Conservation (phyloP, 2,113 vertebrate species). For the Clarias magur region DNA sequence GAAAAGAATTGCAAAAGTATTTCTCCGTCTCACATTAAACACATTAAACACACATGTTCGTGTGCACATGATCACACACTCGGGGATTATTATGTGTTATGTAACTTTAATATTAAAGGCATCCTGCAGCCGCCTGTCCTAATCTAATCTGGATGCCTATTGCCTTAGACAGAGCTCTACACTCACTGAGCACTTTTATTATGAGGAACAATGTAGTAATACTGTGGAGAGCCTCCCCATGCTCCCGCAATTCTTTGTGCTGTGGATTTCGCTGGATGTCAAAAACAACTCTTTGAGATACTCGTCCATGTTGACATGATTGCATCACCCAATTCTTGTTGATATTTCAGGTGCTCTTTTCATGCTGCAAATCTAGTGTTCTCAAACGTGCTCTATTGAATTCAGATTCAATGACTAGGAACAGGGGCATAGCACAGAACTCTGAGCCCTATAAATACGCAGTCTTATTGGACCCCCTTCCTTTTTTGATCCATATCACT, state of each 20-base stretch:
- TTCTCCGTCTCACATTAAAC: background rate
- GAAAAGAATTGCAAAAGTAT: background rate
- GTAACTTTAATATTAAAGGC: slow-evolving; percentile 38
- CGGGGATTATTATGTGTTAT: slow-evolving; percentile 46
- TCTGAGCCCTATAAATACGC: no score
- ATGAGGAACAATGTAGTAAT: background rate
- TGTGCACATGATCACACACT: background rate
- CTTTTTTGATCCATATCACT: no score
- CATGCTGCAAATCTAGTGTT: background rate
- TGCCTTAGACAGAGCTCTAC: slow-evolving; percentile 22
- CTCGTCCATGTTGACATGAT: background rate
- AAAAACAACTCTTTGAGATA: background rate
- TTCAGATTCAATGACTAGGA: background rate
- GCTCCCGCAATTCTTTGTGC: background rate
- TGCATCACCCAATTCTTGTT: background rate
- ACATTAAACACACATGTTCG: background rate
- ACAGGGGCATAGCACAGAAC: background rate
- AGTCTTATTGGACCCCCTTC: no score
- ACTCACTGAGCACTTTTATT: slow-evolving; percentile 24
- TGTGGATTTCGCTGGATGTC: background rate
- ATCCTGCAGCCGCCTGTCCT: slow-evolving; percentile 36
- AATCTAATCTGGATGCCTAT: slow-evolving; percentile 43
- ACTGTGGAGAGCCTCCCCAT: background rate
- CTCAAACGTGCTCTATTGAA: background rate
- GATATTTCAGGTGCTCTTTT: background rate